Evolutionary conservation across 2,888 invertebrate species (phyloP).

Genomic region (Hartigia nigra): DNA sequence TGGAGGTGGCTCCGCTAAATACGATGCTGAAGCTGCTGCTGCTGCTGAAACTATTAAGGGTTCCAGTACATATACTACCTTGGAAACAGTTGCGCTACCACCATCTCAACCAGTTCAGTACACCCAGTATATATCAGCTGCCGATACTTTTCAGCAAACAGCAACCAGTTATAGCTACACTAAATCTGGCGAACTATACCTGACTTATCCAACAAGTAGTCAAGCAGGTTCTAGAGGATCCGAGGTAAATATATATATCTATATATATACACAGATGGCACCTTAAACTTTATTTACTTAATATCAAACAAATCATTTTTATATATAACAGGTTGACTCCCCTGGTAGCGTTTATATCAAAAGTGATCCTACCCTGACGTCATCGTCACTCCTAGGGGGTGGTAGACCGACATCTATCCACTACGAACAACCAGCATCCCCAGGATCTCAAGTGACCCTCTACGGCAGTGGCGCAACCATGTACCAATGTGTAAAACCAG

Average conservation of each 20-base stretch:
- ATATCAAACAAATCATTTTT: not conserved
- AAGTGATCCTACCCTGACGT: slow-evolving; percentile 76
- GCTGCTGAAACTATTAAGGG: slow-evolving; percentile 57
- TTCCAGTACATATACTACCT: slow-evolving; percentile 71
- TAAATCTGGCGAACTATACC: slow-evolving; percentile 54
- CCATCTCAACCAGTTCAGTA: slow-evolving; percentile 61
- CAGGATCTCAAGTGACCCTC: slow-evolving; percentile 72
- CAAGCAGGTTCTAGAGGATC: slow-evolving; percentile 46
- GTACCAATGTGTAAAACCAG: slow-evolving; percentile 70
- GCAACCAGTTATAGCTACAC: slow-evolving; percentile 49
- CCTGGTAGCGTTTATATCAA: slow-evolving; percentile 73
- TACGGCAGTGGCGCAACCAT: slow-evolving; percentile 68
- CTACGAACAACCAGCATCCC: slow-evolving; percentile 71
- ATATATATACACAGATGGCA: not conserved
- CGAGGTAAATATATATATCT: slow-evolving; percentile 48
- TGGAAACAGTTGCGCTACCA: slow-evolving; percentile 73
- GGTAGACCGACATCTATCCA: slow-evolving; percentile 67
- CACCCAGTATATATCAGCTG: slow-evolving; percentile 51
- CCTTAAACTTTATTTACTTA: not conserved
- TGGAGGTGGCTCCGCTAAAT: slow-evolving; percentile 52
- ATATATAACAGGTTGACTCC: slow-evolving; percentile 47
- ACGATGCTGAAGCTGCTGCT: slow-evolving; percentile 55
- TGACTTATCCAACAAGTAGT: slow-evolving; percentile 50
- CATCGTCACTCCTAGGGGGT: slow-evolving; percentile 69
- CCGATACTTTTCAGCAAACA: slow-evolving; percentile 54